Evolutionary conservation across 2,797 vertebrate species (phyloP).

Genomic region (Phataginus tetradactyla): DNA sequence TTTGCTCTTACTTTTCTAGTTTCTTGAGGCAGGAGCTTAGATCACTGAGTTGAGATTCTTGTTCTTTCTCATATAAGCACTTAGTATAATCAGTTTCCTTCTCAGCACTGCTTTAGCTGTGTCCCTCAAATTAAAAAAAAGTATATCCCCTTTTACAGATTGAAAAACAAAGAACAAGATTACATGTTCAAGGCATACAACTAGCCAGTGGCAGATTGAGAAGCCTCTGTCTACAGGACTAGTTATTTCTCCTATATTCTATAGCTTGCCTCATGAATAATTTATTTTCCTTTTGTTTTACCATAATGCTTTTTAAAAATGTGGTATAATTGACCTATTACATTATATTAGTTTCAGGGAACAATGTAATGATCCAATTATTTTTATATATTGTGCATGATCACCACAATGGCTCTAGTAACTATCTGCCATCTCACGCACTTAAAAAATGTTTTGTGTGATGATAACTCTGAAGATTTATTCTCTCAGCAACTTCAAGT

Average conservation of each 20-base stretch:
- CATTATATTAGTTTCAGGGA: not conserved
- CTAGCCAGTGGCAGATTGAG: not conserved
- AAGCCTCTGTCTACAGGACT: not conserved
- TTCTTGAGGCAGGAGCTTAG: not conserved
- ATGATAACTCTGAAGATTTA: not conserved
- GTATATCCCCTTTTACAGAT: not conserved
- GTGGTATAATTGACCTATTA: not conserved
- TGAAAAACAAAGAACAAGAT: not conserved
- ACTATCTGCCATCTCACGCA: not conserved
- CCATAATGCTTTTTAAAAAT: not conserved
- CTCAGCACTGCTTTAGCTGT: not conserved
- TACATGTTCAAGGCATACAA: not conserved
- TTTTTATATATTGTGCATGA: not conserved
- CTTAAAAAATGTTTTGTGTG: not conserved
- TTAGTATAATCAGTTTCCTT: not conserved
- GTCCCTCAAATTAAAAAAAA: not conserved
- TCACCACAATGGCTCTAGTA: not conserved
- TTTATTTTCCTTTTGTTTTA: conserved; percentile 8
- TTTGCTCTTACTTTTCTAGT: not conserved
- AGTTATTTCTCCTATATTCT: not conserved
- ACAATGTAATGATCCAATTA: not conserved
- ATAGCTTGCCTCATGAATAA: not conserved
- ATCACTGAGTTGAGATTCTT: not conserved
- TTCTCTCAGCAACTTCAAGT: not conserved
- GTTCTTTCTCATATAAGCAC: not conserved